A percentile compares a stretch with the other conserved stretches of the same genome.
Evolutionary conservation across 2,113 vertebrate genomes (phyloP).

Genomic region (Condylura cristata): DNA sequence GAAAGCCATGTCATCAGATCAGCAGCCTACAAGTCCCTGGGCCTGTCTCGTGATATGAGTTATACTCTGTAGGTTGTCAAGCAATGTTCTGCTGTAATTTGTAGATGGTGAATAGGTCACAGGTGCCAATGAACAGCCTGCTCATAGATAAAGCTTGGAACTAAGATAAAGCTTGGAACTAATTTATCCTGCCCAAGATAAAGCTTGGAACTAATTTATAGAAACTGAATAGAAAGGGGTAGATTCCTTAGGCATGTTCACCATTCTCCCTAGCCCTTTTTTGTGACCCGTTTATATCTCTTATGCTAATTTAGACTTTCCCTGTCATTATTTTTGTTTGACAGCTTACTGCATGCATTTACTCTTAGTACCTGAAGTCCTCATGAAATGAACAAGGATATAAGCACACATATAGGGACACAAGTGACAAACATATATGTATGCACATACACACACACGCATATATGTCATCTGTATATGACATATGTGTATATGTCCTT

Average conservation of each 20-base stretch:
- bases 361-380: background rate
- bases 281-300: background rate
- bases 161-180: conserved; percentile 26
- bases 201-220: background rate
- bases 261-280: background rate
- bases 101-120: too few relatives aligned
- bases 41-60: too few relatives aligned
- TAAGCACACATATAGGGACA: background rate
- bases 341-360: conserved; percentile 12
- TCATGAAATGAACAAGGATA: background rate
- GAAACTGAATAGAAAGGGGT: conserved; percentile 17
- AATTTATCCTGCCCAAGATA: background rate
- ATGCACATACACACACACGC: too few relatives aligned
- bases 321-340: background rate
- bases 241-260: background rate
- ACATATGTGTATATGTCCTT: background rate
- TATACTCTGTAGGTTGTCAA: too few relatives aligned
- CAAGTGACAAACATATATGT: background rate
- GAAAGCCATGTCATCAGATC: too few relatives aligned
- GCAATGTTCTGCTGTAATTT: too few relatives aligned
- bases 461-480: too few relatives aligned
- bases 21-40: too few relatives aligned
- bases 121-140: too few relatives aligned
- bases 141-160: too few relatives aligned
- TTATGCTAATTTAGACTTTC: background rate